Evolutionary conservation across 2,797 vertebrate genomes (phyloP).

Genomic region (Pangasius mekongensis): DNA sequence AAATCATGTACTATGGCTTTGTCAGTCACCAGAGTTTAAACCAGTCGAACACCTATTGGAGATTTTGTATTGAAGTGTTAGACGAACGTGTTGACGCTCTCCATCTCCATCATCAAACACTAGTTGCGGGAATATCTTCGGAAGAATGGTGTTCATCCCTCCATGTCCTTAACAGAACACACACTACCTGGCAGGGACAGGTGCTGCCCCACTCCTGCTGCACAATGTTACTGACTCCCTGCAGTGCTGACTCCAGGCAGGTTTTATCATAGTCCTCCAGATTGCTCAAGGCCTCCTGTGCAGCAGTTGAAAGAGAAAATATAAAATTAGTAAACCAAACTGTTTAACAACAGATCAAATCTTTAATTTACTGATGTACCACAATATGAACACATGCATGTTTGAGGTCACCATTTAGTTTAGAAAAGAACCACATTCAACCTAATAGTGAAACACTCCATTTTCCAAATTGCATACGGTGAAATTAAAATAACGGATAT

Average conservation of each 20-base stretch:
- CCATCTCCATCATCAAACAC: not conserved
- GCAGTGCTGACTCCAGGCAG: slow-evolving; percentile 88
- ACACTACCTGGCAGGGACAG: slow-evolving; percentile 94
- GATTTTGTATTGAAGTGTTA: not conserved
- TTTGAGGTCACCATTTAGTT: not conserved
- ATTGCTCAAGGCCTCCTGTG: slow-evolving; percentile 92
- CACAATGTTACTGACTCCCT: slow-evolving; percentile 91
- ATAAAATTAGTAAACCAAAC: not conserved
- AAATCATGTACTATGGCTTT: not conserved
- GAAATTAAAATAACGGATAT: not conserved
- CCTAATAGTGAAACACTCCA: not conserved
- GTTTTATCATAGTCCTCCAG: slow-evolving; percentile 99
- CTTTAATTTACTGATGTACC: not conserved
- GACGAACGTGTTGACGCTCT: no score
- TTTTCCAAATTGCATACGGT: not conserved
- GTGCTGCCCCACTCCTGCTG: slow-evolving; percentile 96
- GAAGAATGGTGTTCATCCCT: not conserved
- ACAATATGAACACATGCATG: not conserved
- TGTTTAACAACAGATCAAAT: not conserved
- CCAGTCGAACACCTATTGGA: not conserved
- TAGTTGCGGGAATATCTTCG: not conserved
- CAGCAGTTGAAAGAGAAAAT: not conserved
- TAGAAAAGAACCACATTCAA: not conserved
- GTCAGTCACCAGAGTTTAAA: not conserved
- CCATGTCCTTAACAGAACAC: not conserved